phyloP scores from a whole-genome alignment of 2,888 invertebrate genomes.

The Morinoia aosen region DNA sequence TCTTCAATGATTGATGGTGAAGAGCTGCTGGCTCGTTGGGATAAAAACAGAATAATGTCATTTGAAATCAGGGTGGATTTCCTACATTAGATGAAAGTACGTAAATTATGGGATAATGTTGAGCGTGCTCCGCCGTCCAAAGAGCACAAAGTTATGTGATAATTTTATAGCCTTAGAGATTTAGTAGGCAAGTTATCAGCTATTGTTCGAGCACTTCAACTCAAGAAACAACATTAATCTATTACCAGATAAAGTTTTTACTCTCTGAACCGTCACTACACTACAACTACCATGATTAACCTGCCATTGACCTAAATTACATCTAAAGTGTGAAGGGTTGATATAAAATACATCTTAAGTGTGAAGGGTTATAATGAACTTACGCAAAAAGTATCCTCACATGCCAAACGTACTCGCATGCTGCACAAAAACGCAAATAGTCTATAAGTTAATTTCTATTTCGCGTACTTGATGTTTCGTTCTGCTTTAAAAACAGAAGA shows the following conservation, averaged over 20 bases:
- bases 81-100: neutral
- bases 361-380: neutral
- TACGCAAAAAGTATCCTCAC: neutral
- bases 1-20: too few species aligned
- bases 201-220: neutral
- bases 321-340: too few species aligned
- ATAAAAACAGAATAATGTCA: neutral
- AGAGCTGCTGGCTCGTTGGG: neutral
- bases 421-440: neutral
- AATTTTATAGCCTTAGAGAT: neutral
- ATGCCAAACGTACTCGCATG: neutral
- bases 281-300: too few species aligned
- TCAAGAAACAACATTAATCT: too few species aligned
- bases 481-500: neutral
- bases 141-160: neutral
- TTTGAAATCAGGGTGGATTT: neutral
- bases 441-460: neutral
- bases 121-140: neutral
- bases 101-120: neutral
- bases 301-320: too few species aligned
- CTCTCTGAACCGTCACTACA: too few species aligned
- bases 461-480: neutral
- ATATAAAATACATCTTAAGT: too few species aligned
- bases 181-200: neutral
- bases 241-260: too few species aligned